Conservation (phyloP, 2,797 vertebrate species). For the Callimico goeldii region DNA sequence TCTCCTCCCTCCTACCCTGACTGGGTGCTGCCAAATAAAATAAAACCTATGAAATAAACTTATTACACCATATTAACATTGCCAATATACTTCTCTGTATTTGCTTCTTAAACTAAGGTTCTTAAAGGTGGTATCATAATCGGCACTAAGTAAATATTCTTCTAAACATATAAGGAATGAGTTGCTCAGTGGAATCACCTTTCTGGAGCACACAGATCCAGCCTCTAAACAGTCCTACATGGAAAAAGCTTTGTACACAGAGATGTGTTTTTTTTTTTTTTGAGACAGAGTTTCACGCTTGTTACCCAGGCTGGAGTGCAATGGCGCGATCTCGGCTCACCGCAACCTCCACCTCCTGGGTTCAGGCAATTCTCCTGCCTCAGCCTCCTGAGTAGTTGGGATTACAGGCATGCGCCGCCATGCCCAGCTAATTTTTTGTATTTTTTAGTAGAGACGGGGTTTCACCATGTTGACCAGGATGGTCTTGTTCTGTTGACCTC, state of each 20-base stretch:
- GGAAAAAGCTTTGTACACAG: background rate
- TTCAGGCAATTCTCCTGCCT: no score
- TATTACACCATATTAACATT: background rate
- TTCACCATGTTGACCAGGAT: no score
- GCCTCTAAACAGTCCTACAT: background rate
- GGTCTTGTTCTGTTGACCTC: no score
- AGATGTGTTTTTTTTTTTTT: background rate
- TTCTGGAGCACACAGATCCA: background rate
- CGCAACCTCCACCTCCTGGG: no score
- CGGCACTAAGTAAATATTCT: background rate
- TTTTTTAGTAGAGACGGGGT: no score
- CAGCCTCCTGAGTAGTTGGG: no score
- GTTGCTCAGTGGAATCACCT: background rate
- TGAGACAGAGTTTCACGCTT: no score
- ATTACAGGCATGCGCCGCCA: no score
- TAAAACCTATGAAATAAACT: slow-evolving; percentile 39
- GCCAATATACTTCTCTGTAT: background rate
- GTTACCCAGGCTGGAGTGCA: no score
- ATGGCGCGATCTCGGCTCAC: no score
- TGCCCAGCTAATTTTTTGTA: no score
- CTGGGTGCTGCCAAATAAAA: background rate
- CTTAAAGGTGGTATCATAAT: background rate
- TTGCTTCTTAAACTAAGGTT: background rate
- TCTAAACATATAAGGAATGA: background rate
- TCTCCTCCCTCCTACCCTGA: background rate